A percentile compares a stretch with the other conserved stretches of the same genome.
Conservation (phyloP, 2,797 vertebrate genomes). For the Leucoraja ocellata region DNA sequence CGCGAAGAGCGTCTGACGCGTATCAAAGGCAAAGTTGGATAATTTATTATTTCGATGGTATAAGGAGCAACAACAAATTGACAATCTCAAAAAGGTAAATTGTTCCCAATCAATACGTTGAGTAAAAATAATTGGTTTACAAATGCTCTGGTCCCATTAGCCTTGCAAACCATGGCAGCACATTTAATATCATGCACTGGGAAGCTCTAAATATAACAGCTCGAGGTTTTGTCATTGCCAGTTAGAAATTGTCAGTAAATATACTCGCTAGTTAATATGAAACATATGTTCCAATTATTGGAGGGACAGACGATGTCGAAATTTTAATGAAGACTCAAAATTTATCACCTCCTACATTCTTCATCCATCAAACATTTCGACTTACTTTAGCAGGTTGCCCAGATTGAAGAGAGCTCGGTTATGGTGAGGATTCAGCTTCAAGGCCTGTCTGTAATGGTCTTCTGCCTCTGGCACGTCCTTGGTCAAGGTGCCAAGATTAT, state of each 20-base stretch:
- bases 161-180: neutral
- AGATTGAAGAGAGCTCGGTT: conserved; percentile 93
- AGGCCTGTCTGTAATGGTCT: conserved; percentile 77
- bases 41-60: neutral
- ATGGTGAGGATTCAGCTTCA: conserved; percentile 83
- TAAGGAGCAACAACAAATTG: neutral
- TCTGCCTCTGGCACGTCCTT: conserved; percentile 70
- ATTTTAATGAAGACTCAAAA: neutral
- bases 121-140: neutral
- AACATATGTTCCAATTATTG: neutral
- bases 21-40: neutral
- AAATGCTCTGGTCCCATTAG: neutral
- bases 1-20: neutral
- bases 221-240: neutral
- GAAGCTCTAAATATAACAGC: neutral
- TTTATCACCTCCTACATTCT: neutral
- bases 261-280: neutral
- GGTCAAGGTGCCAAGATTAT: conserved; percentile 88
- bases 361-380: conserved; percentile 35
- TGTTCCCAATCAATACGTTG: neutral
- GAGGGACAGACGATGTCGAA: neutral
- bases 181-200: neutral
- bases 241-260: neutral
- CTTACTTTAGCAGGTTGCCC: conserved; percentile 88
- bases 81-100: neutral